A percentile compares a stretch with the other conserved stretches of the same genome.
These are phyloP conservation scores for Platalea minor DNA, from an alignment of 2,797 vertebrate genomes.

Conservation along the genomic window DNA sequence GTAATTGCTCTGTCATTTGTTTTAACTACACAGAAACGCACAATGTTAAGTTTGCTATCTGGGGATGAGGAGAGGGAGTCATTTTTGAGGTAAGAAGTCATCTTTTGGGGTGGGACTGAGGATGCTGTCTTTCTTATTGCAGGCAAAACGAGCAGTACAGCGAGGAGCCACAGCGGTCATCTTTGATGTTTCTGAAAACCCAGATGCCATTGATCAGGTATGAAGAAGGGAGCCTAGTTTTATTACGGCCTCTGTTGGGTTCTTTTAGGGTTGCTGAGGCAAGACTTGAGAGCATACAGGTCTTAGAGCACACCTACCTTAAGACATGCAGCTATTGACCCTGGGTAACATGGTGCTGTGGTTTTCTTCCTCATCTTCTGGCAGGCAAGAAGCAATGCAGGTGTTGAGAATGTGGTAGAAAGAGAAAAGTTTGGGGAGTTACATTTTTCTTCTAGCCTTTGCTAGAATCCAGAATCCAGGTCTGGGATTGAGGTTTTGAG, in stretches of 20 bases:
- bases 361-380: neutral
- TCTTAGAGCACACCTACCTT: neutral
- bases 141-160: constrained; percentile 97
- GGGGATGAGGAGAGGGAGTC: neutral
- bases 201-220: constrained; percentile 97
- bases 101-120: constrained; percentile 17
- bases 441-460: neutral
- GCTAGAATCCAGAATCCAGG: neutral
- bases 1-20: neutral
- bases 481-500: neutral
- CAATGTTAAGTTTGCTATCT: neutral
- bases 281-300: neutral
- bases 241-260: neutral
- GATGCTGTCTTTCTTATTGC: constrained; percentile 62
- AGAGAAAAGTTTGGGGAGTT: neutral
- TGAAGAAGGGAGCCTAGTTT: neutral
- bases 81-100: neutral
- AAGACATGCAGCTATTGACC: neutral
- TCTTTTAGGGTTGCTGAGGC: neutral
- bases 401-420: neutral
- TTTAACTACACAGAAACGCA: neutral
- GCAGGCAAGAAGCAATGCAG: neutral
- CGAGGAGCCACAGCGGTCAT: constrained; percentile 97
- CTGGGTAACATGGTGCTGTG: neutral
- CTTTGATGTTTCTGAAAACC: constrained; percentile 98